Conservation (phyloP, 2,888 invertebrate species). For the Tholera decimalis region DNA sequence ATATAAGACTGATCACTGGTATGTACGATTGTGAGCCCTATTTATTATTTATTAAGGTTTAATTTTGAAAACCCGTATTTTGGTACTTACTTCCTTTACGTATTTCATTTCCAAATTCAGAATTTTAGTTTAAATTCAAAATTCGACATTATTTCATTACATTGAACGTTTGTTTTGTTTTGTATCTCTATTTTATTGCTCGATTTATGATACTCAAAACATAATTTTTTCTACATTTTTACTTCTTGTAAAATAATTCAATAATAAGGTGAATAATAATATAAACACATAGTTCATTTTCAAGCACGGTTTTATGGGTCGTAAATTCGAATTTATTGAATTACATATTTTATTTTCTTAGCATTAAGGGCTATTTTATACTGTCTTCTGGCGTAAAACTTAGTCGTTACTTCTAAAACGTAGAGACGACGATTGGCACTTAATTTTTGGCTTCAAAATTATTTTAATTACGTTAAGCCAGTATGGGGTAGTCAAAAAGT, state of each 20-base stretch:
- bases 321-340: background rate
- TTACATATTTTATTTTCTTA: constrained; percentile 11
- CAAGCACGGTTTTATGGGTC: background rate
- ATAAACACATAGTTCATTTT: background rate
- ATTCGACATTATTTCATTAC: constrained; percentile 3
- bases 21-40: constrained; percentile 70
- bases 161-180: constrained; percentile 6
- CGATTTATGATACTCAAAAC: background rate
- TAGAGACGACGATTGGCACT: constrained; percentile 37
- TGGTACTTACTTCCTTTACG: background rate
- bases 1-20: constrained; percentile 96
- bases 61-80: constrained; percentile 3
- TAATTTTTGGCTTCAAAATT: constrained; percentile 21
- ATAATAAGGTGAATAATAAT: no score
- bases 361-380: constrained; percentile 26
- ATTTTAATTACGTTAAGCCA: constrained; percentile 36
- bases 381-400: constrained; percentile 44
- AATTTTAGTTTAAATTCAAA: background rate
- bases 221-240: background rate
- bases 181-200: background rate
- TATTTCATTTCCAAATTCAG: background rate
- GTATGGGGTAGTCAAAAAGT: constrained; percentile 35
- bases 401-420: constrained; percentile 26
- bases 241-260: background rate
- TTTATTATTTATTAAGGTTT: background rate